These are phyloP conservation scores for Anhinga rufa DNA, from an alignment of 2,113 vertebrate genomes.

Conservation along the genomic window DNA sequence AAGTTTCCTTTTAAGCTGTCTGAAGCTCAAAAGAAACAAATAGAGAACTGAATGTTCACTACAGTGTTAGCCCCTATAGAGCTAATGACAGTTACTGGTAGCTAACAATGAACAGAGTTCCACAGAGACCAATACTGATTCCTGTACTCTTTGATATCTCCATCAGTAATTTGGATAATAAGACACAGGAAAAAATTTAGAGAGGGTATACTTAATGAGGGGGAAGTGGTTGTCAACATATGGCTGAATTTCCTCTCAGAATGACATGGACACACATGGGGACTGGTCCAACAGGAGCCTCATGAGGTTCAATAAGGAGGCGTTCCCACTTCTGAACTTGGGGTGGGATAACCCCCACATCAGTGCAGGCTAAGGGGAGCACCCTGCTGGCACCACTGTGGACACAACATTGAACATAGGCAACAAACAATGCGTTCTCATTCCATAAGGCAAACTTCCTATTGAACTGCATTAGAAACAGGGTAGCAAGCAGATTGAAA, in stretches of 20 bases:
- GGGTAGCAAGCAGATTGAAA: neutral
- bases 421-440: neutral
- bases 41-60: neutral
- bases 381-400: neutral
- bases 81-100: neutral
- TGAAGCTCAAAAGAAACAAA: neutral
- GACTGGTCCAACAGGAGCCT: neutral
- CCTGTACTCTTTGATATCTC: neutral
- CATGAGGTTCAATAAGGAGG: neutral
- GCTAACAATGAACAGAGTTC: neutral
- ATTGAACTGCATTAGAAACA: neutral
- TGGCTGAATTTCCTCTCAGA: neutral
- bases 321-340: neutral
- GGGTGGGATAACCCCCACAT: neutral
- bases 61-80: neutral
- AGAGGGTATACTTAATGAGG: neutral
- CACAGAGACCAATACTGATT: neutral
- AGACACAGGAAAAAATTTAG: neutral
- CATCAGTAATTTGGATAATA: neutral
- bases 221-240: neutral
- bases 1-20: neutral
- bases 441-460: neutral
- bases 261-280: neutral
- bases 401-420: fast-evolving
- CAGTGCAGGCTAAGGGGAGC: neutral